These are phyloP conservation scores for Drosophila parthenogenetica DNA, from an alignment of 2,888 invertebrate species.

Conservation along the genomic window DNA sequence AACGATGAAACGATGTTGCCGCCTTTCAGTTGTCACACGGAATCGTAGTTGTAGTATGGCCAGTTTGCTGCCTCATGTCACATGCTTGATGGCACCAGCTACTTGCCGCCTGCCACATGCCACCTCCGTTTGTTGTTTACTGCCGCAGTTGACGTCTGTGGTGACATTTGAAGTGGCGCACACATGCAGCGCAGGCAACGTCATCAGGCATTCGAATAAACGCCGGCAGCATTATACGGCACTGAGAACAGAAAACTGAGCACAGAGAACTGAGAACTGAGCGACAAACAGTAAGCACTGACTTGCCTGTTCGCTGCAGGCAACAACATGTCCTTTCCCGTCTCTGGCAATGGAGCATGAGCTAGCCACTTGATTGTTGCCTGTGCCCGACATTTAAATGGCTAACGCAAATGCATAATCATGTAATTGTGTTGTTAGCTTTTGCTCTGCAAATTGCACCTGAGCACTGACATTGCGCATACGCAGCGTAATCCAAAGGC, in stretches of 20 bases:
- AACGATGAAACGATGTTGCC: slow-evolving; percentile 35
- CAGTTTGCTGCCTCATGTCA: slow-evolving; percentile 29
- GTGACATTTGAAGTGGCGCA: slow-evolving; percentile 73
- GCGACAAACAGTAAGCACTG: slow-evolving; percentile 6
- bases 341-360: slow-evolving; percentile 13
- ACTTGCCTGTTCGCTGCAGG: slow-evolving; percentile 3
- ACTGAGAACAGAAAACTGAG: slow-evolving; percentile 8
- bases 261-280: slow-evolving; percentile 6
- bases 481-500: slow-evolving; percentile 46
- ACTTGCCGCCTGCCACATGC: slow-evolving; percentile 19
- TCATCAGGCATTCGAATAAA: slow-evolving; percentile 62
- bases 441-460: slow-evolving; percentile 48
- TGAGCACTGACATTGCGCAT: slow-evolving; percentile 58
- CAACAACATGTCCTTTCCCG: not conserved
- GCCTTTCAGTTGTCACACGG: slow-evolving; percentile 63
- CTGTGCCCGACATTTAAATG: slow-evolving; percentile 56
- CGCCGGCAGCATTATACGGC: slow-evolving; percentile 48
- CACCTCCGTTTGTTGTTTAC: slow-evolving; percentile 50
- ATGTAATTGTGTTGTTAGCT: slow-evolving; percentile 59
- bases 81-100: not conserved
- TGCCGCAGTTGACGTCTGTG: slow-evolving; percentile 62
- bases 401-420: slow-evolving; percentile 70
- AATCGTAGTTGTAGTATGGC: slow-evolving; percentile 26
- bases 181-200: slow-evolving; percentile 48
- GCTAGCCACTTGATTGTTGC: slow-evolving; percentile 43